These are phyloP conservation scores for Arctopsyche grandis DNA, from an alignment of 1,140 invertebrate genomes.

Conservation along the genomic window DNA sequence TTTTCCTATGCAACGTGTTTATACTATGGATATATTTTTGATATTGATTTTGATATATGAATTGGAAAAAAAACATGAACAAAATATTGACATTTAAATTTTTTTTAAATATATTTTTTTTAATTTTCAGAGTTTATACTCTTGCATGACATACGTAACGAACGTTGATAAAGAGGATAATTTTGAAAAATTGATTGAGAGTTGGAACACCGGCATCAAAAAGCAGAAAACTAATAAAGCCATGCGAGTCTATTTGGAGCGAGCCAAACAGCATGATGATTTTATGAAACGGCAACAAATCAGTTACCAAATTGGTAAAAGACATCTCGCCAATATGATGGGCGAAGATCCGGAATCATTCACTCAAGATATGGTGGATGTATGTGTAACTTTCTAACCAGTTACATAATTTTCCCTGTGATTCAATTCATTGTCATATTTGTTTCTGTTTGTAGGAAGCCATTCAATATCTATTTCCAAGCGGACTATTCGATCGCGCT, in stretches of 20 bases:
- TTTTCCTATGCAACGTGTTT: no score
- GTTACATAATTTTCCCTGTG: not conserved
- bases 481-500: conserved; percentile 82
- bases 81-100: no score
- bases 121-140: not conserved
- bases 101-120: not conserved
- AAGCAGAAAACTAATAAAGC: conserved; percentile 81
- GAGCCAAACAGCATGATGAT: conserved; percentile 81
- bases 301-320: conserved; percentile 91
- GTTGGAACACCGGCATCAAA: conserved; percentile 55
- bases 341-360: conserved; percentile 89
- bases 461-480: conserved; percentile 92
- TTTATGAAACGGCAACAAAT: conserved; percentile 85
- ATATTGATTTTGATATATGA: no score
- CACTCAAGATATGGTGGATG: conserved; percentile 88
- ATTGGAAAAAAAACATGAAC: no score
- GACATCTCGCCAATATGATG: conserved; percentile 99
- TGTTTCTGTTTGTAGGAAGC: conserved; percentile 70
- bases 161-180: not conserved
- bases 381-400: conserved; percentile 63
- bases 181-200: conserved; percentile 41
- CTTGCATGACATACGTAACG: not conserved
- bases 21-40: no score
- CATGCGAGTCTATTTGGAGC: conserved; percentile 87
- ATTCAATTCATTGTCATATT: not conserved